These are phyloP conservation scores for Sebastes itinus DNA, from an alignment of 2,797 vertebrate genomes.

Conservation along the genomic window DNA sequence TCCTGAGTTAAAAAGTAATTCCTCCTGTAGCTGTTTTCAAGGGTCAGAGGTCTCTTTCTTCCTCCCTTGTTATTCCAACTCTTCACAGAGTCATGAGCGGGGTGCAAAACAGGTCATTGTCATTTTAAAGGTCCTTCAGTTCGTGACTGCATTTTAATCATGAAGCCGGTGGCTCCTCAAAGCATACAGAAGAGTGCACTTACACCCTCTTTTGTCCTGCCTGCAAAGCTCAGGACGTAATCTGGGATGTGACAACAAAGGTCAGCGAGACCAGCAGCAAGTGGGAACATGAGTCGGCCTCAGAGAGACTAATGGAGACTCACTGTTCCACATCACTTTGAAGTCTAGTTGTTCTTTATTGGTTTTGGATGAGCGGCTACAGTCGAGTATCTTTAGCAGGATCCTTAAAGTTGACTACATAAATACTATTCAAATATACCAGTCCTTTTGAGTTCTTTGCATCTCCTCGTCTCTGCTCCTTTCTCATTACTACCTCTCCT, in stretches of 20 bases:
- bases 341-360: background rate
- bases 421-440: fast-evolving
- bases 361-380: background rate
- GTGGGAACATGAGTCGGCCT: background rate
- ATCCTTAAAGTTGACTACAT: background rate
- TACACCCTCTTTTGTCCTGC: conserved; percentile 22
- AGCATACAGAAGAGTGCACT: conserved; percentile 16
- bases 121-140: background rate
- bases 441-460: background rate
- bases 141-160: background rate
- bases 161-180: conserved; percentile 12
- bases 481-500: no score
- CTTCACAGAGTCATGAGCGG: background rate
- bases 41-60: conserved; percentile 4
- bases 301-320: background rate
- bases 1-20: background rate
- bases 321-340: conserved; percentile 7
- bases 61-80: background rate
- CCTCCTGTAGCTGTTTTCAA: background rate
- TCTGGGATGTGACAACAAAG: conserved; percentile 37
- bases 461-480: no score
- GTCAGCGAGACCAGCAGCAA: background rate
- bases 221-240: conserved; percentile 29
- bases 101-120: background rate
- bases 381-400: background rate